Conservation (phyloP, 2,113 vertebrate genomes). For the Pogona vitticeps region DNA sequence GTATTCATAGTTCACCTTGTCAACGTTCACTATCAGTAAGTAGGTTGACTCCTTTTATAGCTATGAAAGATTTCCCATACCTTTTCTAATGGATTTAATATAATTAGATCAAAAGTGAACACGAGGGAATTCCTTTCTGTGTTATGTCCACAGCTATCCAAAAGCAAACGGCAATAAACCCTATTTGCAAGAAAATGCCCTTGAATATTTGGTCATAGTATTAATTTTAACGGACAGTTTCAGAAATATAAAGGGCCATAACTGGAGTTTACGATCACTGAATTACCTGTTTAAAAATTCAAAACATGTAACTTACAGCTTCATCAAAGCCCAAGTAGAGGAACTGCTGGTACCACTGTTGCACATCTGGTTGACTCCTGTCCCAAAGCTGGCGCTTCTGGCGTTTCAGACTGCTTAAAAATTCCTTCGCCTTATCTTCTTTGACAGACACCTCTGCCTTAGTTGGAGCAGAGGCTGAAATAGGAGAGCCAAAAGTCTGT, state of each 20-base stretch:
- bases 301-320: slow-evolving; percentile 77
- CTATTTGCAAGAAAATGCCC: neutral
- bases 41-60: neutral
- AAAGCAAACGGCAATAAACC: neutral
- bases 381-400: slow-evolving; percentile 91
- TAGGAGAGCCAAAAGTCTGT: neutral
- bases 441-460: slow-evolving; percentile 71
- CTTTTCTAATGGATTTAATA: neutral
- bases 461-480: slow-evolving; percentile 68
- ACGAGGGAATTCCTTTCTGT: neutral
- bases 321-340: slow-evolving; percentile 93
- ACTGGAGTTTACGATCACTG: neutral
- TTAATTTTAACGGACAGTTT: neutral
- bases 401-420: slow-evolving; percentile 83
- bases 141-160: neutral
- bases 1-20: neutral
- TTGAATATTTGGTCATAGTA: neutral
- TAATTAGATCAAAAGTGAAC: neutral
- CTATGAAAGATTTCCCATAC: neutral
- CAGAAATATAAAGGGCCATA: neutral
- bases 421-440: slow-evolving; percentile 84
- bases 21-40: neutral
- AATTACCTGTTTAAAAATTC: neutral
- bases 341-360: slow-evolving; percentile 97
- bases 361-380: slow-evolving; percentile 86